Evolutionary conservation across 2,888 invertebrate genomes (phyloP).

Genomic region (Colostygia pectinataria): DNA sequence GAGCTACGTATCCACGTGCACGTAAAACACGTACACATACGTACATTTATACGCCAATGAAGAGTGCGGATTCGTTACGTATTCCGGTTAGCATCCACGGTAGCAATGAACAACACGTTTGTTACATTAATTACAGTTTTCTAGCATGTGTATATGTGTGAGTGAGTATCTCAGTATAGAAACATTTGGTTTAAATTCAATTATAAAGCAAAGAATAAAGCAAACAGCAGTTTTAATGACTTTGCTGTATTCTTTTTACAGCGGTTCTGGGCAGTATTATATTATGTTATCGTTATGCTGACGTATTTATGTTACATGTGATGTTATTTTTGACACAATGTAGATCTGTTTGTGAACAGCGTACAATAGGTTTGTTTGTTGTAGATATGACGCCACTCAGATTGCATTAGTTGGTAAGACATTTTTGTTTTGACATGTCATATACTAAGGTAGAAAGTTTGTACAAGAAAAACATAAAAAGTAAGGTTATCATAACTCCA

Average conservation of each 20-base stretch:
- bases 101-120: conserved; percentile 75
- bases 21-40: conserved; percentile 13
- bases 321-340: conserved; percentile 29
- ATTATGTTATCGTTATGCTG: conserved; percentile 26
- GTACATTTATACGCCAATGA: conserved; percentile 46
- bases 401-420: background rate
- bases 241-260: conserved; percentile 29
- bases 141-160: conserved; percentile 56
- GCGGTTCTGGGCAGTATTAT: conserved; percentile 15
- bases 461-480: too few relatives aligned
- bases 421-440: too few relatives aligned
- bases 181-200: conserved; percentile 5
- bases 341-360: conserved; percentile 29
- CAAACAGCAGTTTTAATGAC: conserved; percentile 20
- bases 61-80: conserved; percentile 55
- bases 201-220: conserved; percentile 22
- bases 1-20: conserved; percentile 83
- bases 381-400: conserved; percentile 33
- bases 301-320: conserved; percentile 21
- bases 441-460: too few relatives aligned
- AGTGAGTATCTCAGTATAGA: conserved; percentile 24
- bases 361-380: conserved; percentile 27
- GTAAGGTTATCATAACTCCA: too few relatives aligned
- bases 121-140: conserved; percentile 56
- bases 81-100: conserved; percentile 76